These are phyloP conservation scores for Anguilla megastoma DNA, from an alignment of 2,797 vertebrate species.

Conservation along the genomic window DNA sequence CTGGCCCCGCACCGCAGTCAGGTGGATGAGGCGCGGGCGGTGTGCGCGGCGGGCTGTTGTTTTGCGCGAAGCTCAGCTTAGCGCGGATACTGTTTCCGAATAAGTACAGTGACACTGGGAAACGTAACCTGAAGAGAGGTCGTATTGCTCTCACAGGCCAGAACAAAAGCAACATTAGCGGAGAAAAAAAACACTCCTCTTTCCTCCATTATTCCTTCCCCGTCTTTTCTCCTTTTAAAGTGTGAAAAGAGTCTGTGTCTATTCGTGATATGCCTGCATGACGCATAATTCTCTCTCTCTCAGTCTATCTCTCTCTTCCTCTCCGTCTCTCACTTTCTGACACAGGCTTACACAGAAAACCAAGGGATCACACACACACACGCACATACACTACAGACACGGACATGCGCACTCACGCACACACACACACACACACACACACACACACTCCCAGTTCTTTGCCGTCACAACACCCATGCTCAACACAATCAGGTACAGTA, in stretches of 20 bases:
- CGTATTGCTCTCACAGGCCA: constrained; percentile 44
- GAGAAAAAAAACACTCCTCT: constrained; percentile 27
- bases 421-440: constrained; percentile 15
- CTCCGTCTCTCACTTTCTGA: neutral
- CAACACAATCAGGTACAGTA: constrained; percentile 56
- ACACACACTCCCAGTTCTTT: neutral
- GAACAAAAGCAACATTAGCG: constrained; percentile 46
- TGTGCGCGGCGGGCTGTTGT: constrained; percentile 6
- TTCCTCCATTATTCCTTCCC: constrained; percentile 21
- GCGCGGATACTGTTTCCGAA: constrained; percentile 43
- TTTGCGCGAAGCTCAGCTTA: constrained; percentile 10
- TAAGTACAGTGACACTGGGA: constrained; percentile 30
- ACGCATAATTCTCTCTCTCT: neutral
- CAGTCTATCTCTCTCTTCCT: neutral
- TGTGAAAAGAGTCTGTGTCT: constrained; percentile 27
- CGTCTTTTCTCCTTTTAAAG: constrained; percentile 20
- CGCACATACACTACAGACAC: neutral
- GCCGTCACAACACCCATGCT: constrained; percentile 33
- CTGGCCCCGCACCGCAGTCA: neutral
- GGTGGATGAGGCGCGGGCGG: neutral
- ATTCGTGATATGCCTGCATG: neutral
- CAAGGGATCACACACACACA: neutral
- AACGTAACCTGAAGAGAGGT: constrained; percentile 43
- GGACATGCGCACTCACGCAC: constrained; percentile 18
- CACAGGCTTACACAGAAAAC: neutral